Percentiles rank a stretch among this genome's conserved stretches.
Evolutionary conservation across 2,113 vertebrate genomes (phyloP).

Genomic region (Xyrauchen texanus): DNA sequence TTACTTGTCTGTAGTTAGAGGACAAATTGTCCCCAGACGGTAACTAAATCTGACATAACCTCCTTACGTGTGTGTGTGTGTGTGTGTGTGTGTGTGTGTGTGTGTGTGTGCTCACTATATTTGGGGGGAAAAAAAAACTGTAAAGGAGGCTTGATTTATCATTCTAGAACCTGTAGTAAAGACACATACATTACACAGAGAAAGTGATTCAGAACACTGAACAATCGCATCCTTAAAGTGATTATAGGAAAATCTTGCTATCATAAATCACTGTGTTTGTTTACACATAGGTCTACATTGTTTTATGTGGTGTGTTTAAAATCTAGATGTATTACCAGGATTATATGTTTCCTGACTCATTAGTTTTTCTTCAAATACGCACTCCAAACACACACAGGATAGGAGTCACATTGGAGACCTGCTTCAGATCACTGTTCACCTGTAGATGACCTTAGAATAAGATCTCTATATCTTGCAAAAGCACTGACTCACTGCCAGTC

Average conservation of each 20-base stretch:
- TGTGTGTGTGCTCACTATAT: no score
- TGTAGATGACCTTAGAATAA: neutral
- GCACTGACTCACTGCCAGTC: neutral
- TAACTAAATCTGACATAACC: no score
- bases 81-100: no score
- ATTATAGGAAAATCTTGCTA: conserved; percentile 14
- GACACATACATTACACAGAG: neutral
- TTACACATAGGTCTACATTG: neutral
- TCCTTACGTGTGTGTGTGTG: no score
- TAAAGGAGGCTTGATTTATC: neutral
- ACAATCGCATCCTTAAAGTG: neutral
- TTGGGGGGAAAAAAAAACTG: neutral
- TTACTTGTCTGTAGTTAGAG: no score
- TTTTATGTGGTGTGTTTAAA: conserved; percentile 12
- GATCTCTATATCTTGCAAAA: conserved; percentile 11
- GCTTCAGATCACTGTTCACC: conserved; percentile 31
- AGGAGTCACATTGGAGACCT: neutral
- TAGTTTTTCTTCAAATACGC: no score
- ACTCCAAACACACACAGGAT: neutral
- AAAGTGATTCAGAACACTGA: neutral
- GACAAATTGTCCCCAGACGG: no score
- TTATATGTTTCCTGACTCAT: neutral
- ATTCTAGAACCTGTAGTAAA: neutral
- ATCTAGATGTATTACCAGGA: neutral
- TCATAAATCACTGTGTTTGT: conserved; percentile 21